These are phyloP conservation scores for Macropus fuliginosus DNA, from an alignment of 2,797 vertebrate genomes.

Conservation along the genomic window DNA sequence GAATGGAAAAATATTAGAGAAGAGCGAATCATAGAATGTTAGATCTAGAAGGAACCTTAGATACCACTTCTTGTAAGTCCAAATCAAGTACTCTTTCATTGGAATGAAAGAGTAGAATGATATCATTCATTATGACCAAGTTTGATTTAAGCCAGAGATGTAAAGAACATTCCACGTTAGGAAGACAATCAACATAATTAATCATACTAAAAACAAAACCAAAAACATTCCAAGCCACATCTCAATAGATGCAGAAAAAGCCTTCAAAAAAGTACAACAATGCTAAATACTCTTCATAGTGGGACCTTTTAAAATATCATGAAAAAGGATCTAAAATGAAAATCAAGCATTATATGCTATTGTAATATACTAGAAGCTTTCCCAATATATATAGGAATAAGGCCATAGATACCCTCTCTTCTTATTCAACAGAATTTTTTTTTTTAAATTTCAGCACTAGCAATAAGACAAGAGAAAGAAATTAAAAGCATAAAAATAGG, in stretches of 20 bases:
- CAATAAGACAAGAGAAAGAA: neutral
- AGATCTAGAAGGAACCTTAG: neutral
- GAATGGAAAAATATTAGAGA: neutral
- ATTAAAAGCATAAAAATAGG: neutral
- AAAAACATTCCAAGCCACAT: neutral
- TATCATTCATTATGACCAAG: neutral
- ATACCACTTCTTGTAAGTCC: neutral
- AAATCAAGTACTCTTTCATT: neutral
- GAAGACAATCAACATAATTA: neutral
- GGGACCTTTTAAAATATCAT: neutral
- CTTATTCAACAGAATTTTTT: neutral
- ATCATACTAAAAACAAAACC: neutral
- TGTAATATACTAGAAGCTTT: neutral
- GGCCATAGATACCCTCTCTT: neutral
- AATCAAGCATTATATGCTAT: neutral
- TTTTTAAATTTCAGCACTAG: neutral
- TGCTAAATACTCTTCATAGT: neutral
- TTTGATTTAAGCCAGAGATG: neutral
- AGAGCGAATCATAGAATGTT: neutral
- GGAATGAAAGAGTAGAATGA: neutral
- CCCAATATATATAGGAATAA: neutral
- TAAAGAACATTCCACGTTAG: neutral
- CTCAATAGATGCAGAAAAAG: neutral
- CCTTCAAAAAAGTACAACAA: neutral
- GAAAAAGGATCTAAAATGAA: neutral